phyloP scores from a whole-genome alignment of 2,888 invertebrate genomes.

The Choristoneura rosaceana region DNA sequence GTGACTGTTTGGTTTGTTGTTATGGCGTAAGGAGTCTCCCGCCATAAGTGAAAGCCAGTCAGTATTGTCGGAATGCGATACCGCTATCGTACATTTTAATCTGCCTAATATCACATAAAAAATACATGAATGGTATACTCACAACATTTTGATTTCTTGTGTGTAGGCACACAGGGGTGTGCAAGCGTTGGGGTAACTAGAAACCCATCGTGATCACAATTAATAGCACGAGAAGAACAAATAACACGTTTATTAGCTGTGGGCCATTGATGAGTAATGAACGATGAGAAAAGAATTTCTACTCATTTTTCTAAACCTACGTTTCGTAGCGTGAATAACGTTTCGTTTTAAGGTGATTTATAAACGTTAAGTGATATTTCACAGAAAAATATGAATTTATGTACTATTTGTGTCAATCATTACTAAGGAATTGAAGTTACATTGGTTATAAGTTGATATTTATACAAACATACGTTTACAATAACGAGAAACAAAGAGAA shows the following conservation, averaged over 20 bases:
- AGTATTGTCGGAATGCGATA: slow-evolving; percentile 43
- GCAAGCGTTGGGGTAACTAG: slow-evolving; percentile 88
- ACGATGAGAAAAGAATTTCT: slow-evolving; percentile 17
- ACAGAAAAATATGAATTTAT: background rate
- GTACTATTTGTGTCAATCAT: too few species aligned
- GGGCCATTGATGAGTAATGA: slow-evolving; percentile 81
- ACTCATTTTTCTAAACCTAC: slow-evolving; percentile 7
- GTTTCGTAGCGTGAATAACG: background rate
- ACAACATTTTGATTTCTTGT: slow-evolving; percentile 88
- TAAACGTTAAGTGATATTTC: too few species aligned
- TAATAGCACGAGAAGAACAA: slow-evolving; percentile 79
- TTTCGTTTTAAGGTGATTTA: background rate
- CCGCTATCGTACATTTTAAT: slow-evolving; percentile 13
- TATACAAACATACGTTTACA: background rate
- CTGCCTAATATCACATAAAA: background rate
- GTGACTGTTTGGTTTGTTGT: slow-evolving; percentile 16
- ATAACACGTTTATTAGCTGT: slow-evolving; percentile 74
- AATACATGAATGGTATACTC: slow-evolving; percentile 74
- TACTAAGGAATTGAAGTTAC: background rate
- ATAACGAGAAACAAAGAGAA: background rate
- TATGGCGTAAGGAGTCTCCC: slow-evolving; percentile 35
- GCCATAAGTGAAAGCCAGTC: slow-evolving; percentile 43
- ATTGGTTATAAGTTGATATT: background rate
- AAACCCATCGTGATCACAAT: slow-evolving; percentile 89
- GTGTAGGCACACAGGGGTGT: slow-evolving; percentile 90